Base-by-base conservation (phyloP, 2,888 invertebrate species). In the Griposia aprilina region DNA sequence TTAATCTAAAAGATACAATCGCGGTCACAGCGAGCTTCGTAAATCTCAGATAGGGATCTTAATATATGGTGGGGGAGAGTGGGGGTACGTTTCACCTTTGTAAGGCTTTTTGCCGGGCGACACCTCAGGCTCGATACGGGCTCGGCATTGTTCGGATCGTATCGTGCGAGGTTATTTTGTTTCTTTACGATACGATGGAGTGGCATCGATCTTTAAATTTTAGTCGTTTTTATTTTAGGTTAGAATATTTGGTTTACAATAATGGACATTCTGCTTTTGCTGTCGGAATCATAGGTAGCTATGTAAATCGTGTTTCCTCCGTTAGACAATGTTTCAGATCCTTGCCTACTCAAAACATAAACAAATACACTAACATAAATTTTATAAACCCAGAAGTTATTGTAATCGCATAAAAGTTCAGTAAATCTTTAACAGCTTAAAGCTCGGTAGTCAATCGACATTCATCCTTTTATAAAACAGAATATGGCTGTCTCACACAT, bases 1-100 rank as follows among this genome's bases (percentile, higher is more conserved):
- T 96, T 95, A 95, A 96, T 96, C 96, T 94, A 92, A 87, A 80
- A 94, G 95, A 96, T 96, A 96, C 93, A 93, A 96, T 96, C 96
- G 90, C 90, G 92, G 92, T 87, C 90, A 90, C 90, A 91, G 88
- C 90, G 91, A 91, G 92, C 92, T 91, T 91, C 92, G 94, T 95
- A 96, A 94, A 94, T 95, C 95, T 93, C 90, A 93, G 96, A 96
- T 96, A 96, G 90, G 81, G 89, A 95, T 96, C 96, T 95, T 94
- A 94, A 94, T 94, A 93, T 94, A 94, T 92, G 89, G 83, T 62
- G 82, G 87, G 76, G 85, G 80, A 84, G 84, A 87, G 86, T 82
- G 87, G 87, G 88, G 90, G 86, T 86, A 76, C 84, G 87, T 86
- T 90, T 90, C 87, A 91, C 91, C 90, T 92, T 90, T 90, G 89